A percentile compares a stretch with the other conserved stretches of the same genome.
These are phyloP conservation scores for Octopus bimaculoides DNA, from an alignment of 1,140 invertebrate genomes.

Conservation along the genomic window DNA sequence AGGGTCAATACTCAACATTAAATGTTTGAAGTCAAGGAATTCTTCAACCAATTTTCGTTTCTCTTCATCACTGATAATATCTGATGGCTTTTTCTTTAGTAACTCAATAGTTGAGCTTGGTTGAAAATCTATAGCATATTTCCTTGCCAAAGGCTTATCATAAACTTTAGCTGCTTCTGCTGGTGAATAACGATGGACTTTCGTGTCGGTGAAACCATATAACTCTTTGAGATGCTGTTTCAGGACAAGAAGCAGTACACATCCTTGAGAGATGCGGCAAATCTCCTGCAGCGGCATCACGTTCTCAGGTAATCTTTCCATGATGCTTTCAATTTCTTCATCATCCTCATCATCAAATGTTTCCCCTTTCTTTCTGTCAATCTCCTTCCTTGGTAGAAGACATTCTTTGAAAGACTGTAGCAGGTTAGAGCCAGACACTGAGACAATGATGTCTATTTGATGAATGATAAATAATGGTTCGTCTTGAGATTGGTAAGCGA, in stretches of 20 bases:
- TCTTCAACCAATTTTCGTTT: conserved; percentile 75
- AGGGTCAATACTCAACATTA: conserved; percentile 87
- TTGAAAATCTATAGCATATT: conserved; percentile 77
- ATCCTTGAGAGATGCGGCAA: conserved; percentile 87
- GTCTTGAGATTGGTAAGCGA: conserved; percentile 95
- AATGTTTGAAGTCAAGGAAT: conserved; percentile 89
- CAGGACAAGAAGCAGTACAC: conserved; percentile 81
- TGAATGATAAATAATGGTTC: conserved; percentile 98
- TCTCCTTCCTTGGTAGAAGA: not conserved
- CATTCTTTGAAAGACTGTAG: conserved; percentile 80
- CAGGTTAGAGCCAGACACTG: conserved; percentile 88
- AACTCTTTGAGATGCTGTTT: conserved; percentile 94
- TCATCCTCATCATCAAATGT: conserved; percentile 88
- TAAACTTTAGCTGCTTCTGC: conserved; percentile 92
- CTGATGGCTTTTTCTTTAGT: conserved; percentile 68
- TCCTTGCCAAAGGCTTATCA: conserved; percentile 82
- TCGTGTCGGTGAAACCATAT: conserved; percentile 91
- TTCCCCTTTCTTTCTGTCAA: conserved; percentile 19
- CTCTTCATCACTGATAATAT: conserved; percentile 66
- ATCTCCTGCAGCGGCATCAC: conserved; percentile 77
- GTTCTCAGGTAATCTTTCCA: conserved; percentile 69
- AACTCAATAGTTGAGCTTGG: conserved; percentile 79
- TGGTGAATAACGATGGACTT: conserved; percentile 93
- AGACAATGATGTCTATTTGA: conserved; percentile 95
- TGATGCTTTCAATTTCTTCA: conserved; percentile 29